Evolutionary conservation across 2,113 vertebrate species (phyloP), one percentile per base, ranked within the genome.

Genomic region (Columba livia): DNA sequence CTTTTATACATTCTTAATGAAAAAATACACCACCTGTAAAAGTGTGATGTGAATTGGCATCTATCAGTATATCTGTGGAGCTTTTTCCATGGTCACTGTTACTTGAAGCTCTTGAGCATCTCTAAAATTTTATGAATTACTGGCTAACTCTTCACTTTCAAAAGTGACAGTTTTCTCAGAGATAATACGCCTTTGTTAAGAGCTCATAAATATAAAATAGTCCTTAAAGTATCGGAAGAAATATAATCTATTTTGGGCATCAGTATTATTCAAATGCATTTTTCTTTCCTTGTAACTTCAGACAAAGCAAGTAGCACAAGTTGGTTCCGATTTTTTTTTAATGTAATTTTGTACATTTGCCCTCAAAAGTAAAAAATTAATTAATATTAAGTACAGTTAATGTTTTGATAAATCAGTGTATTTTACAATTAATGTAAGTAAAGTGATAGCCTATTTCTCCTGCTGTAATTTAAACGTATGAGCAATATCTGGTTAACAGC

Each of bases 11-110:
- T 94, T 84, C 72, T 78, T 81, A 88, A 79, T 57, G 42, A 74
- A 84, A 79, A 67, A 70, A 26, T 23, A 53, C 69, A 72, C 92
- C 36, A 65, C 56, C 61, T 85, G 53, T 93, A 47, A 61, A 91
- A 94, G 61, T 34, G 79, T 94, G 79, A 85, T 91, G 79, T 95
- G 67, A 83, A 29, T 79, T 65, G 44, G 40, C 93, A 71, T 84
- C 53, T 72, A 5, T 74, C 57, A 53, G 53, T 86, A 42, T 73
- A 57, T 92, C 44, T 62, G 77, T 86, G 77, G 54, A 90, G 79
- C 61, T 78, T 85, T 84, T 96, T 78, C 80, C 42, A 15, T 84
- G 77, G 36, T 86, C 50, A 9, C 54, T 54, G 34, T 89, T 83
- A 88, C 77, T 79, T 93, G 65, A 93, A 86, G 48, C 47, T 89